phyloP scores from a whole-genome alignment of 2,797 vertebrate species.

The Lagodon rhomboides region DNA sequence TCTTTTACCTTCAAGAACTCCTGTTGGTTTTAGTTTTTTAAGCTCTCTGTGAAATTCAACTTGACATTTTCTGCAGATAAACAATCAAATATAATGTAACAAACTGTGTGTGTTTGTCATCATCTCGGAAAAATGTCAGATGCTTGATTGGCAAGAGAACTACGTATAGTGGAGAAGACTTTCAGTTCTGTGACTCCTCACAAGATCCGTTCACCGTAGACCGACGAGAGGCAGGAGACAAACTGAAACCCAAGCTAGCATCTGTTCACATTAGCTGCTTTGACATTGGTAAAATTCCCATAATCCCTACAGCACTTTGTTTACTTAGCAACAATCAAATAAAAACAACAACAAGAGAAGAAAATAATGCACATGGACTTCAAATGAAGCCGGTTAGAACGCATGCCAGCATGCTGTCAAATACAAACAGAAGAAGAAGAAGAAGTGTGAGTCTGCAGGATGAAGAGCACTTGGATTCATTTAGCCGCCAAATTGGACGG shows the following conservation, averaged over 20 bases:
- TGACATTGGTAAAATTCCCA: neutral
- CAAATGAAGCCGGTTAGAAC: slow-evolving; percentile 61
- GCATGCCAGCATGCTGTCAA: slow-evolving; percentile 75
- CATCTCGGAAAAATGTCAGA: no score
- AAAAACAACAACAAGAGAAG: slow-evolving; percentile 19
- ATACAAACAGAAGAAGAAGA: slow-evolving; percentile 20
- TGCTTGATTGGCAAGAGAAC: no score
- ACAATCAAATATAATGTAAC: neutral
- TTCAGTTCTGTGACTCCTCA: neutral
- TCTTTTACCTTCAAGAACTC: neutral
- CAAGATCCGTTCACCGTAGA: neutral
- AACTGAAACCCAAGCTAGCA: slow-evolving; percentile 16
- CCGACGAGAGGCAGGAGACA: neutral
- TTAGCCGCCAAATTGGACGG: slow-evolving; percentile 19
- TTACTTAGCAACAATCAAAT: slow-evolving; percentile 18
- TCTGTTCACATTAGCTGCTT: slow-evolving; percentile 33
- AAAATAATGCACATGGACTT: slow-evolving; percentile 64
- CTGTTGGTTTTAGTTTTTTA: neutral
- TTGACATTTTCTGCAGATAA: neutral
- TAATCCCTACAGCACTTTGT: slow-evolving; percentile 56
- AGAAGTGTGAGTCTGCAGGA: slow-evolving; percentile 28
- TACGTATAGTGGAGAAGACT: neutral
- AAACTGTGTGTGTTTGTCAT: neutral
- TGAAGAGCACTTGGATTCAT: slow-evolving; percentile 70
- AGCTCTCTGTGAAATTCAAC: neutral